Evolutionary conservation across 2,888 invertebrate genomes (phyloP).

Genomic region (Chromoteleia sp.): DNA sequence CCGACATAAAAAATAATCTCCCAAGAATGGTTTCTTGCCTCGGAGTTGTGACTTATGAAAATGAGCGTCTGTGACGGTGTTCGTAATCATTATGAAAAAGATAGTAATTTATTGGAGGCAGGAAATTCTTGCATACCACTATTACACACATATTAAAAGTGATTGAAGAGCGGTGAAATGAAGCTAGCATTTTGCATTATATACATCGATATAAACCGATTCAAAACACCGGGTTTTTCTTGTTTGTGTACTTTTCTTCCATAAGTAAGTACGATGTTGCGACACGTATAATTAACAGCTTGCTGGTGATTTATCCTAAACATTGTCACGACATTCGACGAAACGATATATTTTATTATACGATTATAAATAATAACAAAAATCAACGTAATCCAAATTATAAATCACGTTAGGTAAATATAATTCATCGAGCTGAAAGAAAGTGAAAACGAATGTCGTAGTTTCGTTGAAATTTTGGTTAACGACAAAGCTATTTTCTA

Average conservation of each 20-base stretch:
- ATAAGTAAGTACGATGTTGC: constrained; percentile 24
- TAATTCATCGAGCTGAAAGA: too few relatives aligned
- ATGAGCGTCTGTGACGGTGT: constrained; percentile 8
- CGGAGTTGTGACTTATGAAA: constrained; percentile 37
- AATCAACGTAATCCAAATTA: constrained; percentile 6
- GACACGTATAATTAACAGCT: constrained; percentile 33
- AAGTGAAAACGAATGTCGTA: too few relatives aligned
- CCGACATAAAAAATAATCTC: constrained; percentile 2
- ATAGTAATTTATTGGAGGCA: constrained; percentile 48
- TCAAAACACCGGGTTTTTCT: constrained; percentile 10
- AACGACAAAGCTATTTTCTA: too few relatives aligned
- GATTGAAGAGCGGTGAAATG: constrained; percentile 37
- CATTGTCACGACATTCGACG: constrained; percentile 17
- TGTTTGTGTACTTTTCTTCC: constrained; percentile 28
- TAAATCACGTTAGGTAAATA: neutral
- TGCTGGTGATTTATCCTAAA: constrained; percentile 39
- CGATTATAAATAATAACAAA: constrained; percentile 18
- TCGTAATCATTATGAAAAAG: constrained; percentile 32
- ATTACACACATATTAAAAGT: constrained; percentile 37
- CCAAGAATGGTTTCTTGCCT: constrained; percentile 34
- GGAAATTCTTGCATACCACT: constrained; percentile 31
- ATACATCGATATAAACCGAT: constrained; percentile 36
- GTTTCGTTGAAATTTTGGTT: too few relatives aligned
- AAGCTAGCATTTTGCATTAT: constrained; percentile 14
- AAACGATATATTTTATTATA: constrained; percentile 1